These are phyloP conservation scores for Lanistes nyassanus DNA, from an alignment of 1,140 invertebrate species.

Conservation along the genomic window DNA sequence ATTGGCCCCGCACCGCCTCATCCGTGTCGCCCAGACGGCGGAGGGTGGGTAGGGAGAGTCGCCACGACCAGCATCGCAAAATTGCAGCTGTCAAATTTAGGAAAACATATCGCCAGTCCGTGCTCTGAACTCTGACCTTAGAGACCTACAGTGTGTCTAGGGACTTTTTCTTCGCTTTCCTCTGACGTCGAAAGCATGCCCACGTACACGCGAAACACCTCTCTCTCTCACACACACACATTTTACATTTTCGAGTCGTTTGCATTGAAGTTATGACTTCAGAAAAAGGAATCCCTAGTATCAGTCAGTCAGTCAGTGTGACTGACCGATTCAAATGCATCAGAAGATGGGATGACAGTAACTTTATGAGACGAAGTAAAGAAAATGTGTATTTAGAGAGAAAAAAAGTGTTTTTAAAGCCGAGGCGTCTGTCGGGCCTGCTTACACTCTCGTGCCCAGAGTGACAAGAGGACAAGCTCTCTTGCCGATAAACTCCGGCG, in stretches of 20 bases:
- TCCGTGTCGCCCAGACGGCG: not conserved
- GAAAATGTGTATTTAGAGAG: too few species aligned
- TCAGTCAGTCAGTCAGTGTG: too few species aligned
- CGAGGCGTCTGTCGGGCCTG: too few species aligned
- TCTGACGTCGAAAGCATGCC: not conserved
- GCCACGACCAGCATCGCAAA: not conserved
- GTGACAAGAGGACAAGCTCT: too few species aligned
- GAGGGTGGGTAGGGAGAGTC: not conserved
- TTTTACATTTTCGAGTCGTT: not conserved
- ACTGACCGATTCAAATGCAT: too few species aligned
- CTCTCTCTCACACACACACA: not conserved
- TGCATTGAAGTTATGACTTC: not conserved
- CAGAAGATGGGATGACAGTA: too few species aligned
- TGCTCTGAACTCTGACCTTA: not conserved
- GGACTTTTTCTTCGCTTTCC: not conserved
- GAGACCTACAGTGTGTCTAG: not conserved
- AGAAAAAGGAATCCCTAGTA: not conserved
- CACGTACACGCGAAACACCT: not conserved
- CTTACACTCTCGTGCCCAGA: too few species aligned
- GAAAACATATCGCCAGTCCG: not conserved
- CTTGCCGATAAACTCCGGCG: too few species aligned
- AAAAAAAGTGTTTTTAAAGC: too few species aligned
- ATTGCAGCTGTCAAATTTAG: not conserved
- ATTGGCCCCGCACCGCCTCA: not conserved
- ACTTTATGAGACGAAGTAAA: too few species aligned